A percentile compares a stretch with the other conserved stretches of the same genome.
phyloP scores from a whole-genome alignment of 1,140 invertebrate species.

The Hyles euphorbiae region DNA sequence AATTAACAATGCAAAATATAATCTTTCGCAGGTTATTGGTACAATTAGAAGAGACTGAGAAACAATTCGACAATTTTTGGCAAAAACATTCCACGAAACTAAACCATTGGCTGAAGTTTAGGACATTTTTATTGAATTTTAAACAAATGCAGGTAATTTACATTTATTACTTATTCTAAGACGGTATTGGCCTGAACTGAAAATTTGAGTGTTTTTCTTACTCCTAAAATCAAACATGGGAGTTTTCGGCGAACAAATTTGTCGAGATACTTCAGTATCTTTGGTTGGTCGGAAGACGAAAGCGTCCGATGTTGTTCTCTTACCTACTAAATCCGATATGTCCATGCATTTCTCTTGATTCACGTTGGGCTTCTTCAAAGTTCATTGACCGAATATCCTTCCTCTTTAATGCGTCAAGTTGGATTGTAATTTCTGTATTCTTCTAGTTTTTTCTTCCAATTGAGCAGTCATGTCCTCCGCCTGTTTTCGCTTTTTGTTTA shows the following conservation, averaged over 20 bases:
- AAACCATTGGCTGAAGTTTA: conserved; percentile 90
- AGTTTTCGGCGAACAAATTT: conserved; percentile 54
- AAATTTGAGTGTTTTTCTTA: conserved; percentile 47
- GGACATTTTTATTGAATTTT: conserved; percentile 83
- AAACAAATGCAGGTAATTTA: conserved; percentile 70
- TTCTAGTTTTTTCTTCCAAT: conserved; percentile 64
- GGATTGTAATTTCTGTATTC: conserved; percentile 67
- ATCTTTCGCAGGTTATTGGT: conserved; percentile 84
- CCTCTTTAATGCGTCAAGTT: conserved; percentile 59
- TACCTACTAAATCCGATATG: conserved; percentile 58
- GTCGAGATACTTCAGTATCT: conserved; percentile 43
- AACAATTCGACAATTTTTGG: conserved; percentile 96
- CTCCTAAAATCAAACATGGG: conserved; percentile 61
- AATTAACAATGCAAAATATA: too few relatives aligned
- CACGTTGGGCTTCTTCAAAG: conserved; percentile 36
- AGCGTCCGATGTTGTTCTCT: conserved; percentile 45
- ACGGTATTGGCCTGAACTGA: conserved; percentile 47
- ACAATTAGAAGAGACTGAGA: conserved; percentile 96
- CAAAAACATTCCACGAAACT: conserved; percentile 90
- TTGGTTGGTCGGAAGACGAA: conserved; percentile 62
- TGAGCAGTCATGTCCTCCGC: conserved; percentile 59
- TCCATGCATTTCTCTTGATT: conserved; percentile 54
- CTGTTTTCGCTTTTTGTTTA: conserved; percentile 62
- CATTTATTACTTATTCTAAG: conserved; percentile 18
- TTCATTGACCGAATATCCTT: conserved; percentile 56